These are phyloP conservation scores for Aepyceros melampus DNA, from an alignment of 2,113 vertebrate genomes.

Conservation along the genomic window DNA sequence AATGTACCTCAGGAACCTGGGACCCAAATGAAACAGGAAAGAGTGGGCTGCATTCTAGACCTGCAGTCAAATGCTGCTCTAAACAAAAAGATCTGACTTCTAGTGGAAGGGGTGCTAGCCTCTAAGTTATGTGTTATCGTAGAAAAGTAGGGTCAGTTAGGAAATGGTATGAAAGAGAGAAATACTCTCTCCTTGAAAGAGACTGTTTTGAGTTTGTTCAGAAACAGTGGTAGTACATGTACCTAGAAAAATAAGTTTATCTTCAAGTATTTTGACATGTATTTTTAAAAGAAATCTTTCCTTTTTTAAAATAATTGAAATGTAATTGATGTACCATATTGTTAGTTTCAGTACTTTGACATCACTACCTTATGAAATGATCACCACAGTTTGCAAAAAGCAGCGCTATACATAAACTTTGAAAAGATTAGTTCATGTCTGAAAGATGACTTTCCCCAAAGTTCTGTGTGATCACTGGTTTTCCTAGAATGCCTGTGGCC, in stretches of 20 bases:
- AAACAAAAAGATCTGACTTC: no score
- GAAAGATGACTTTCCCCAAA: neutral
- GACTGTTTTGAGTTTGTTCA: neutral
- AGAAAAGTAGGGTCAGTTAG: neutral
- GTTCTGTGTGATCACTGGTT: rapidly evolving
- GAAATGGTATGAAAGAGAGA: rapidly evolving
- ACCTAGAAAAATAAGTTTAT: neutral
- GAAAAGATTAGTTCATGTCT: neutral
- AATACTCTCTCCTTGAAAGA: neutral
- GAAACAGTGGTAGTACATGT: rapidly evolving
- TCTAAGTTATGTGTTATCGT: rapidly evolving
- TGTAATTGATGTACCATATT: neutral
- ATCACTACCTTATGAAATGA: neutral
- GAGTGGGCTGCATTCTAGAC: no score
- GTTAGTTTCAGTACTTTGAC: neutral
- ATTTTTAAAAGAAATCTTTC: neutral
- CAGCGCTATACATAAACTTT: neutral
- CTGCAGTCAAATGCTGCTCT: no score
- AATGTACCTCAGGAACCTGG: no score
- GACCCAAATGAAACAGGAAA: no score
- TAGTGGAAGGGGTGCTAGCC: no score
- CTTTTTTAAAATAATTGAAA: neutral
- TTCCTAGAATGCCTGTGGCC: neutral
- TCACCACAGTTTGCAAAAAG: neutral
- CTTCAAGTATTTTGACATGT: neutral